Percentiles rank a stretch among this genome's conserved stretches.
phyloP scores from a whole-genome alignment of 2,113 vertebrate species.

The Enhydra lutris region DNA sequence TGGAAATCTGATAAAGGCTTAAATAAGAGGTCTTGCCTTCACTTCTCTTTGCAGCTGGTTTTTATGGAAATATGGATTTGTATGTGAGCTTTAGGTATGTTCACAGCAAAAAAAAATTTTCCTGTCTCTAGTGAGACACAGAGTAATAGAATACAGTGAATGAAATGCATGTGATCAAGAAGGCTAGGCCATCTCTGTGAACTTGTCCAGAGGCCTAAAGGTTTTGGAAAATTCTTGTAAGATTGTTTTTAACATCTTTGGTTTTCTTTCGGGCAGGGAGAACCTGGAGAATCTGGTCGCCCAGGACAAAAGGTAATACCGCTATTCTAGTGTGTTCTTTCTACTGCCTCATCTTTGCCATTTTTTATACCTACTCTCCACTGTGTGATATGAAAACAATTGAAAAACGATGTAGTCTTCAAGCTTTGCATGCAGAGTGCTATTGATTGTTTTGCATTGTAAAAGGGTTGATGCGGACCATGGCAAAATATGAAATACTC shows the following conservation, averaged over 20 bases:
- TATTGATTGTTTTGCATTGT: conserved; percentile 42
- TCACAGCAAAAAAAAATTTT: background rate
- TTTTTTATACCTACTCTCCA: background rate
- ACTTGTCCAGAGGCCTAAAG: background rate
- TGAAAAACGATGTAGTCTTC: background rate
- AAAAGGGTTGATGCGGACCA: conserved; percentile 1
- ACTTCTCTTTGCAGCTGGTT: background rate
- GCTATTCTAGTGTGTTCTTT: background rate
- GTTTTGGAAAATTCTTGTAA: background rate
- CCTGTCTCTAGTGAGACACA: background rate
- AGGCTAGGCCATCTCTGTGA: background rate
- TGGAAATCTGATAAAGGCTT: background rate
- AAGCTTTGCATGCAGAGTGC: background rate
- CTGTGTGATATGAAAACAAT: background rate
- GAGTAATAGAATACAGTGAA: background rate
- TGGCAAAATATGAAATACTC: conserved; percentile 33
- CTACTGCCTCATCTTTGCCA: background rate
- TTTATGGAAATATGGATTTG: background rate
- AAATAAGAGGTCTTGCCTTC: background rate
- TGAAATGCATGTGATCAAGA: background rate
- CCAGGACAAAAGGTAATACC: conserved; percentile 93
- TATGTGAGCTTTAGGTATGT: background rate
- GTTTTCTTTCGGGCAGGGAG: conserved; percentile 87
- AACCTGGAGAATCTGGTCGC: conserved; percentile 95
- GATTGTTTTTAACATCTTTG: background rate